Evolutionary conservation across 1,140 invertebrate genomes (phyloP).

Genomic region (Hermetia illucens): DNA sequence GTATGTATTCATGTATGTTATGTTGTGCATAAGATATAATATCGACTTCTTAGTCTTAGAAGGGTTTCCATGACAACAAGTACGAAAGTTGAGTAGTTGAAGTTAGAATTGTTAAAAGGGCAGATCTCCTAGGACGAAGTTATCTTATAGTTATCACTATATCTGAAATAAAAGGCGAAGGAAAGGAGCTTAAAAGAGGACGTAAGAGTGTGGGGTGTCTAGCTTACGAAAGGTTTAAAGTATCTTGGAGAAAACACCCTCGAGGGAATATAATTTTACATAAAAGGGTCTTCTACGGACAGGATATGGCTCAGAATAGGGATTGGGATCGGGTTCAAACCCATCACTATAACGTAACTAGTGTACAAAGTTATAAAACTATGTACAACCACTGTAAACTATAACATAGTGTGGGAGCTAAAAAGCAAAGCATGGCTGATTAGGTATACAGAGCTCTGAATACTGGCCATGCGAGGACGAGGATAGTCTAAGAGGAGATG

Average conservation of each 20-base stretch:
- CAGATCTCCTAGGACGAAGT: background rate
- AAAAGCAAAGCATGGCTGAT: slow-evolving; percentile 1
- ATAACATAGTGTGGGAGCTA: background rate
- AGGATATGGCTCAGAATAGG: background rate
- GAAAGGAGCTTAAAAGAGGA: background rate
- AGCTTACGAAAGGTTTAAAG: background rate
- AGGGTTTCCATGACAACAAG: background rate
- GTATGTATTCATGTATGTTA: too few species aligned
- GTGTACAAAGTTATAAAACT: too few species aligned
- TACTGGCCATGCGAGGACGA: too few species aligned
- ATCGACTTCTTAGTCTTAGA: background rate
- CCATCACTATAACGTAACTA: too few species aligned
- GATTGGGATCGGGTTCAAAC: background rate
- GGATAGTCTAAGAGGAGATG: too few species aligned
- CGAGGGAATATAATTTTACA: background rate
- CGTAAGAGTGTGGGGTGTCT: background rate
- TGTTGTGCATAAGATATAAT: too few species aligned
- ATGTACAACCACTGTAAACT: background rate
- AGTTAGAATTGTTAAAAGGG: background rate
- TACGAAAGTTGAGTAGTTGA: background rate
- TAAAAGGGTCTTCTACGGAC: background rate
- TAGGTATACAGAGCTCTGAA: background rate
- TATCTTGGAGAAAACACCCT: background rate
- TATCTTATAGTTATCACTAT: background rate
- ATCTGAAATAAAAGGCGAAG: background rate